Base-by-base conservation (phyloP, 1,140 invertebrate species). In the Colletes gigas region DNA sequence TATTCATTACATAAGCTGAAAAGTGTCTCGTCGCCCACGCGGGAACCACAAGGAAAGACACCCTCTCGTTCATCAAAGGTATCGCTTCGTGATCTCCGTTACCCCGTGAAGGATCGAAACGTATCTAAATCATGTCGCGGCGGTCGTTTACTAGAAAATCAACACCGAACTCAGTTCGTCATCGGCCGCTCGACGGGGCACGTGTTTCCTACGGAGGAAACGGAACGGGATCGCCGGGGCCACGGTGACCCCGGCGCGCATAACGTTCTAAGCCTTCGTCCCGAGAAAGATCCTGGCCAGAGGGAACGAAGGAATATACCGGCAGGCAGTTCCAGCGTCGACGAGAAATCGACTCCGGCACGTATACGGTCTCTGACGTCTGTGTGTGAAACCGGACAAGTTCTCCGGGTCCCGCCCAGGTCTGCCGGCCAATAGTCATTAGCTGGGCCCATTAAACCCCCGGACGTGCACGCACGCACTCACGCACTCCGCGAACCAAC, bases 341-440 rank as follows among this genome's bases (percentile, higher is more conserved):
- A 74, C 17, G 65, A 81, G 60, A 57, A 72, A 66, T 65, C 41
- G 52, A 63, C 50, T 54, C 52, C 77, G 73, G 54, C 69, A 63
- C 78, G 71, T 55, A 67, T 70, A 71, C 75, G 19, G 9, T 12
- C 50, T 41, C 30, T 55, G 54, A 12, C 57, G 55, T 71, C 60
- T 63, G 82, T 82, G 77, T 81, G 78, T 69, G 55, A 78, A 55
- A 84, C 62, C 65, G 55, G 57, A 73, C 81, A 68, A 86, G 81
- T 62, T 81, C 82, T 78, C 57, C 83, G 90, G 90, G 92, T 93
- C 92, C 92, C 93, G 93, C 93, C 93, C 93, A 93, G 84, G 90
- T 91, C 91, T 88, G 90, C 86, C 87, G 92, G 90, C 93, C 93
- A 93, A 93, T 93, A 93, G 93, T 93, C 93, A 93, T 93, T 93